These are phyloP conservation scores for Entomyzon cyanotis DNA, from an alignment of 2,113 vertebrate genomes.

Conservation along the genomic window DNA sequence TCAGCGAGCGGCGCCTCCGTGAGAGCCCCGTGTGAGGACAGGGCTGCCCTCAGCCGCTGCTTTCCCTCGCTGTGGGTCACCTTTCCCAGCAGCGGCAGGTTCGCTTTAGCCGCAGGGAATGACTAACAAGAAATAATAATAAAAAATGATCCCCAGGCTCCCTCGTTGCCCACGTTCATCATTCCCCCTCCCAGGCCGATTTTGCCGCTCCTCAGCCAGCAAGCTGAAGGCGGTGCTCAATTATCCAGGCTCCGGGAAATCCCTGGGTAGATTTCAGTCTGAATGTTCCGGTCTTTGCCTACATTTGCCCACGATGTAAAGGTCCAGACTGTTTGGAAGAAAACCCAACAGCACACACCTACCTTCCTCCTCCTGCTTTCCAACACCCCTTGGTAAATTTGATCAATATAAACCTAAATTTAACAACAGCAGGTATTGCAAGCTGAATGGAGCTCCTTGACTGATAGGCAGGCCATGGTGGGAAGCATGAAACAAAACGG, in stretches of 20 bases:
- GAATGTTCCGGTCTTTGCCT: not conserved
- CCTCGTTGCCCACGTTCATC: rapidly evolving
- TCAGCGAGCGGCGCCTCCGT: no score
- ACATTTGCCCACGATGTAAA: not conserved
- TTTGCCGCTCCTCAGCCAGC: not conserved
- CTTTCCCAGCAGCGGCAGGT: not conserved
- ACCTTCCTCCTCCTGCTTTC: rapidly evolving
- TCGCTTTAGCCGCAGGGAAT: rapidly evolving
- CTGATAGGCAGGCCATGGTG: rapidly evolving
- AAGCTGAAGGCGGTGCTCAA: not conserved
- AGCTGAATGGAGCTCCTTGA: not conserved
- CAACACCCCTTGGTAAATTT: not conserved
- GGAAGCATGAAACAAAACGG: not conserved
- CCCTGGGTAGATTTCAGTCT: no score
- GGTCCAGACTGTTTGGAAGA: not conserved
- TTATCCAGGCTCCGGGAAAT: not conserved
- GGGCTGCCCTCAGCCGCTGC: not conserved
- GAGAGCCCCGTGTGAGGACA: rapidly evolving
- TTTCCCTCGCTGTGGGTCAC: rapidly evolving
- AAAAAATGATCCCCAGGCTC: no score
- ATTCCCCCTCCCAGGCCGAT: not conserved
- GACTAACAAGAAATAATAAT: no score
- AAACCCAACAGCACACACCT: not conserved
- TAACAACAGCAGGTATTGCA: not conserved
- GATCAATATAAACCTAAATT: not conserved